Base-by-base conservation (phyloP, 2,113 vertebrate genomes). In the Austrofundulus limnaeus region DNA sequence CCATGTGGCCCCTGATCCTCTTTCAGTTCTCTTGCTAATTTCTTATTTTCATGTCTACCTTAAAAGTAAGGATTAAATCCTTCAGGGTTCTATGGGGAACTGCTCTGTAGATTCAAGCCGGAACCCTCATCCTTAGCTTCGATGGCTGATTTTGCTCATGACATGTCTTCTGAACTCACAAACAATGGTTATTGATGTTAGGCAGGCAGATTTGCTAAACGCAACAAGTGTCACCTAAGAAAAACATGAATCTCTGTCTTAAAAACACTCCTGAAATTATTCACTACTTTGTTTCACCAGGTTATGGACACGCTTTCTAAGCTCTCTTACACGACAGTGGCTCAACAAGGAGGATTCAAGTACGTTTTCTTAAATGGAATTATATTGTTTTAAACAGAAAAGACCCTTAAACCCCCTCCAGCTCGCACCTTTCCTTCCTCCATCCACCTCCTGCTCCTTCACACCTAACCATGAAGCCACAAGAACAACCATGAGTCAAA, bases 231-330 rank as follows among this genome's bases (percentile, higher is more conserved):
- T 28, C 25, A 28, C 25, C n/a, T n/a, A n/a, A 28, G 25, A 7
- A 28, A 28, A 28, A 34, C 9, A 10, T 10, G 10, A 5, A 10
- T 34, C 31, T 34, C 10, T 34, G 31, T 34, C 31, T 8, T 28
- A n/a, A n/a, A n/a, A n/a, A n/a, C n/a, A n/a, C n/a, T n/a, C n/a
- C n/a, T n/a, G n/a, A n/a, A n/a, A n/a, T n/a, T n/a, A n/a, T n/a
- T n/a, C n/a, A n/a, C n/a, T n/a, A 5, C 19, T 66, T 59, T 75
- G 13, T 71, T 43, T 70, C 66, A 73, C 24, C 89, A 98, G 96
- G 96, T 98, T 37, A 95, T 98, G 88, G 95, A 98, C 86, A 95
- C 95, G 0, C 87, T 98, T 11, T 96, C 96, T 2, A 95, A 93
- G 46, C 94, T 98, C 46, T 98, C 96, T 2, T 90, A 92, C 42